phyloP scores from a whole-genome alignment of 1,140 invertebrate genomes.

The Drosophila cardini region DNA sequence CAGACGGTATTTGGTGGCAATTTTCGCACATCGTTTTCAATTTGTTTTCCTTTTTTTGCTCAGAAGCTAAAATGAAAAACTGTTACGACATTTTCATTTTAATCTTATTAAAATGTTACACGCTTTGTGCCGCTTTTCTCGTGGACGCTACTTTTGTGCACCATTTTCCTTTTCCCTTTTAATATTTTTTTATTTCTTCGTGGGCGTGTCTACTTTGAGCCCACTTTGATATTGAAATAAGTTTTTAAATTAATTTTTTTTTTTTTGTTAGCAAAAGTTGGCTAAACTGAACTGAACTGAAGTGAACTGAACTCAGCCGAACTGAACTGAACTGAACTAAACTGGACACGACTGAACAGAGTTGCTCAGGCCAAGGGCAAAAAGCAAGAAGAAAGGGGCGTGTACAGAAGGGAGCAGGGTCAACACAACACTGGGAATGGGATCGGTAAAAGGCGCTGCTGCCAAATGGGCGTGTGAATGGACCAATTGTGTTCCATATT shows the following conservation, averaged over 20 bases:
- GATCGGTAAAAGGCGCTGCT: neutral
- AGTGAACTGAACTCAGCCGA: constrained; percentile 39
- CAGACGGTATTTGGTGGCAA: constrained; percentile 26
- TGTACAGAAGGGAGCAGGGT: neutral
- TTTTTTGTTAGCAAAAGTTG: constrained; percentile 79
- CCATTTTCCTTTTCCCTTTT: neutral
- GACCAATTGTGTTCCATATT: constrained; percentile 79
- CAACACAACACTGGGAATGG: constrained; percentile 4
- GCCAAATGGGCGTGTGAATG: constrained; percentile 80
- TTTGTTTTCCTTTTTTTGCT: constrained; percentile 26
- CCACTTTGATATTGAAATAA: constrained; percentile 79
- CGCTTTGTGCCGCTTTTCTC: constrained; percentile 41
- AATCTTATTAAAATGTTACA: constrained; percentile 82
- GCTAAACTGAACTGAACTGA: constrained; percentile 55
- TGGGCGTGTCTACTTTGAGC: constrained; percentile 29
- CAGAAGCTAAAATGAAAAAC: constrained; percentile 48
- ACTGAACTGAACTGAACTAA: constrained; percentile 3
- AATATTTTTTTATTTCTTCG: neutral
- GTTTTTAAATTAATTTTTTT: constrained; percentile 84
- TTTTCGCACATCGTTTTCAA: constrained; percentile 48
- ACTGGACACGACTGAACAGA: neutral
- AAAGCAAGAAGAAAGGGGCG: neutral
- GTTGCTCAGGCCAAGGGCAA: neutral
- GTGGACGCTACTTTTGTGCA: neutral
- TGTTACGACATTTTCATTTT: constrained; percentile 82